A percentile compares a stretch with the other conserved stretches of the same genome.
phyloP scores from a whole-genome alignment of 2,888 invertebrate species.

The Hetaerina titia region DNA sequence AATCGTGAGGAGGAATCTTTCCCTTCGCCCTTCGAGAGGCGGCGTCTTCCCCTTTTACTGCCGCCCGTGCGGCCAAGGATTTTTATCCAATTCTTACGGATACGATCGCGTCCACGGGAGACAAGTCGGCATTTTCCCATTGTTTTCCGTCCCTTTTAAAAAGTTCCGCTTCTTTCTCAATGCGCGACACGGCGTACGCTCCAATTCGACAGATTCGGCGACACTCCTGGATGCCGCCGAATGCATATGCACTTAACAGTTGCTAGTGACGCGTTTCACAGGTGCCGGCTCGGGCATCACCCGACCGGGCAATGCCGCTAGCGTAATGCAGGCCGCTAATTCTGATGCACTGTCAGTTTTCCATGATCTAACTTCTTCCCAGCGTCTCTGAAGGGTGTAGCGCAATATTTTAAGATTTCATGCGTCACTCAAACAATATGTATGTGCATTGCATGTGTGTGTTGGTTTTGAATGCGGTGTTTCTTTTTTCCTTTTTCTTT shows the following conservation, averaged over 20 bases:
- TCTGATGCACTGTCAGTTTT: not conserved
- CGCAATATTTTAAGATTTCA: too few relatives aligned
- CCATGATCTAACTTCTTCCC: not conserved
- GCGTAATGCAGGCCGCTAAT: not conserved
- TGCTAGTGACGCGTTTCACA: not conserved
- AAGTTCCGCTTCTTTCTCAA: not conserved
- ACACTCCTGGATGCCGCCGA: not conserved
- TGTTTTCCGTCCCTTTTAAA: not conserved
- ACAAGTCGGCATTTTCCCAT: not conserved
- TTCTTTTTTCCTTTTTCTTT: too few relatives aligned
- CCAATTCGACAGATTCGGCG: not conserved
- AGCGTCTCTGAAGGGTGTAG: not conserved
- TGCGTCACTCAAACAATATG: too few relatives aligned
- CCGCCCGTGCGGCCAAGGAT: not conserved
- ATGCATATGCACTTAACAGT: not conserved
- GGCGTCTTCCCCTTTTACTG: not conserved
- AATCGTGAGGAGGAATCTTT: slow-evolving; percentile 16
- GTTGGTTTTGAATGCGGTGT: too few relatives aligned
- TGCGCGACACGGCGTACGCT: not conserved
- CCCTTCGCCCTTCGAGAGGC: not conserved
- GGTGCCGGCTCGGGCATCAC: not conserved
- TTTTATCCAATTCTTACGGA: not conserved
- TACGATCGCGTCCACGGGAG: not conserved
- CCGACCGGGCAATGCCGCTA: not conserved
- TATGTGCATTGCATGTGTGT: too few relatives aligned